These are phyloP conservation scores for Mormyrus proboscirostris DNA, from an alignment of 2,797 vertebrate genomes.

Conservation along the genomic window DNA sequence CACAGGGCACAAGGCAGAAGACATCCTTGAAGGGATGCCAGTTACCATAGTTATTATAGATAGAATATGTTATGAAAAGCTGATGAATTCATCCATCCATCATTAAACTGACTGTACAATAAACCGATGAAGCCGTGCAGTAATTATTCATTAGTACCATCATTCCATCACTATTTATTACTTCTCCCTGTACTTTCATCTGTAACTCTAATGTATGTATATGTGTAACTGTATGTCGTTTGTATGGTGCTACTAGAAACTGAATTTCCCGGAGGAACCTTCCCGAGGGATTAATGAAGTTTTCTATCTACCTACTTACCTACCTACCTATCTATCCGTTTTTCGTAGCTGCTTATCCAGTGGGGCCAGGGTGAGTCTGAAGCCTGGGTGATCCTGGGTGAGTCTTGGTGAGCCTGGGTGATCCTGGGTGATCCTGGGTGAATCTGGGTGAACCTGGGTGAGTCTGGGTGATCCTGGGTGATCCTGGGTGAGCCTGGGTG, in stretches of 20 bases:
- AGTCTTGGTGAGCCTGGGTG: too few species aligned
- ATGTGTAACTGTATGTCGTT: too few species aligned
- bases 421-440: too few species aligned
- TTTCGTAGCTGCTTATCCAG: background rate
- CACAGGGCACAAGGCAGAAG: background rate
- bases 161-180: too few species aligned
- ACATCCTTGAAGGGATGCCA: background rate
- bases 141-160: too few species aligned
- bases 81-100: background rate
- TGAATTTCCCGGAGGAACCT: background rate
- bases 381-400: too few species aligned
- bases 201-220: too few species aligned
- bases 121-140: too few species aligned
- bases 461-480: background rate
- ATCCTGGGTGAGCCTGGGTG: background rate
- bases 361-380: background rate
- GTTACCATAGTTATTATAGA: background rate
- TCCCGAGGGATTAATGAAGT: background rate
- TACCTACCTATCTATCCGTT: background rate
- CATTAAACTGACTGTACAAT: too few species aligned
- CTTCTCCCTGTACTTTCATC: too few species aligned
- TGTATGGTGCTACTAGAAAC: background rate
- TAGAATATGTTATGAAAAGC: background rate
- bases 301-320: too few species aligned
- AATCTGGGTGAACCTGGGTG: too few species aligned